Base-by-base conservation (phyloP, 2,797 vertebrate genomes). In the Rousettus madagascariensis region DNA sequence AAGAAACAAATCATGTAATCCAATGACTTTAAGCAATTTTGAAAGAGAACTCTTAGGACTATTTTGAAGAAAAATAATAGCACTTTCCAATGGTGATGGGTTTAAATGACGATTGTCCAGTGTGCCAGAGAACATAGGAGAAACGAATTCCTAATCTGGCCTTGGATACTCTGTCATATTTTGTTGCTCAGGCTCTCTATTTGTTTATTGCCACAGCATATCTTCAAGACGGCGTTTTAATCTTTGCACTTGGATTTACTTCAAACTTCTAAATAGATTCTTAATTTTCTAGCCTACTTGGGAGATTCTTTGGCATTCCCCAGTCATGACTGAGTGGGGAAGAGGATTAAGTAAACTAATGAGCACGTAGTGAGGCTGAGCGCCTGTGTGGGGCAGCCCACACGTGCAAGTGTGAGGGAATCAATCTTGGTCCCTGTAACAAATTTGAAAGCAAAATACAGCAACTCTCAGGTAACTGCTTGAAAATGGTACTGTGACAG, bases 241-340 rank as follows among this genome's bases (percentile, higher is more conserved):
- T 79, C 84, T 93, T 96, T 55, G 28, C 19, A 55, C 30, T 74
- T 79, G 51, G 66, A 49, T 59, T 63, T 43, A 72, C 55, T 90
- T 90, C 72, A 91, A 77, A 57, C 33, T 82, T 87, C 49, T 90
- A 90, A 93, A 69, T 63, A 86, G 72, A 66, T 57, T 83, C 30
- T 41, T 74, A 63, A 59, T 69, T 87, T 90, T 33, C 49, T 57
- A 33, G 17, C 57, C 36, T 65, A 12, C 26, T 55, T 75, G 71
- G 33, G 72, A 94, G 20, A 24, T 26, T 55, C 61, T 75, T 26
- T 36, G 86, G 43, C 69, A 57, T 57, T 91, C 19, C 19, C 41
- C 9, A 66, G 10, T 55, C 26, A 41, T 28, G 36, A 68, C 6
- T 33, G 38, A 65, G 17, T 13, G 59, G 46, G 30, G 41, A 78